Percentiles rank a stretch among this genome's conserved stretches.
These are phyloP conservation scores for Agriopis marginaria DNA, from an alignment of 2,888 invertebrate genomes.

Conservation along the genomic window DNA sequence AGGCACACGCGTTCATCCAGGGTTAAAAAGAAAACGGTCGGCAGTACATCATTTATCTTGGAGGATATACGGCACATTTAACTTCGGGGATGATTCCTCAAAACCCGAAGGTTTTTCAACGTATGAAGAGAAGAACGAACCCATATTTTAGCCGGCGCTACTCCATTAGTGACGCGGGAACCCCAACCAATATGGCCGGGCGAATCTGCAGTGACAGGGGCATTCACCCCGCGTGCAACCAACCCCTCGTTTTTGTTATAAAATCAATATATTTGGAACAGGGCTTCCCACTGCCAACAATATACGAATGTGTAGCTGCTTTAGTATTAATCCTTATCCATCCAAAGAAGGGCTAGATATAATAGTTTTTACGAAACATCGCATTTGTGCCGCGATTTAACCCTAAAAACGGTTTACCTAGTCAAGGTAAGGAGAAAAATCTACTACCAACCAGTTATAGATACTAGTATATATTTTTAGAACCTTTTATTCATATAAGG, in stretches of 20 bases:
- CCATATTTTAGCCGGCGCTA: conserved; percentile 80
- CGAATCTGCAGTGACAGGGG: conserved; percentile 84
- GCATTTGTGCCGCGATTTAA: neutral
- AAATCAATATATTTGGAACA: conserved; percentile 84
- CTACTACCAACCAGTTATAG: too few species aligned
- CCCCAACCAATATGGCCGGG: conserved; percentile 79
- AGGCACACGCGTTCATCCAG: conserved; percentile 28
- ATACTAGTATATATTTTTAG: too few species aligned
- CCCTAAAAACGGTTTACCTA: neutral
- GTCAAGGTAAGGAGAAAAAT: too few species aligned
- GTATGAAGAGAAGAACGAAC: conserved; percentile 72
- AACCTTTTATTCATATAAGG: too few species aligned
- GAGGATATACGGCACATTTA: conserved; percentile 55
- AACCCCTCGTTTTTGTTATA: conserved; percentile 85
- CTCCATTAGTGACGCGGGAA: conserved; percentile 81
- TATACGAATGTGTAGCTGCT: conserved; percentile 53
- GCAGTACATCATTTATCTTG: conserved; percentile 50
- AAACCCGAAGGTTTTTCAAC: conserved; percentile 72
- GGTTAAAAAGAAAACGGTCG: conserved; percentile 45
- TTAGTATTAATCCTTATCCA: conserved; percentile 47
- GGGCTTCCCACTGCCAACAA: conserved; percentile 65
- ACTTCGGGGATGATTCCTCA: conserved; percentile 57
- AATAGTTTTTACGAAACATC: neutral
- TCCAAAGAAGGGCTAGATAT: conserved; percentile 33
- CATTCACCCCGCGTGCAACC: conserved; percentile 81